phyloP scores from a whole-genome alignment of 2,888 invertebrate genomes.

The Conus canariensis region DNA sequence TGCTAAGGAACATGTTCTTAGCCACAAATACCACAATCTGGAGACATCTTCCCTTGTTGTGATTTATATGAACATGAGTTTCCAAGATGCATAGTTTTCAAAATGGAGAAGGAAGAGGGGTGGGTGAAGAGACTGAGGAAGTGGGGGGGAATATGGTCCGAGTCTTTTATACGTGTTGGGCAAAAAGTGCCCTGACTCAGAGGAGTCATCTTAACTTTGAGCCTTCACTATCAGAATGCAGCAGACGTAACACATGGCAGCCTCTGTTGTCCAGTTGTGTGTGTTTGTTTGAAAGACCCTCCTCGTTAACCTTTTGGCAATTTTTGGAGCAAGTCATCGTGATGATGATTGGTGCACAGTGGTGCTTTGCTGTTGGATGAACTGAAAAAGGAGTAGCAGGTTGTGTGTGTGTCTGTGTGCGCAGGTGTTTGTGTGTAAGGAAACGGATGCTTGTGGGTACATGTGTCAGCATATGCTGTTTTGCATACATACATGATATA shows the following conservation, averaged over 20 bases:
- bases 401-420: background rate
- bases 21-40: too few relatives aligned
- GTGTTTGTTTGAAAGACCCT: background rate
- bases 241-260: conserved; percentile 12
- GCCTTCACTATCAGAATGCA: conserved; percentile 2
- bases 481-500: background rate
- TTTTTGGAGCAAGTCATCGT: background rate
- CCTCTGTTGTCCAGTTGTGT: conserved; percentile 20
- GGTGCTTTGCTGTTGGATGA: background rate
- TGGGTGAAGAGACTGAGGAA: too few relatives aligned
- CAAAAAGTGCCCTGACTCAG: background rate
- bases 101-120: too few relatives aligned
- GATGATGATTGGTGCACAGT: background rate
- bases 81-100: too few relatives aligned
- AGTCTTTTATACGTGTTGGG: background rate
- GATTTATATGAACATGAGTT: too few relatives aligned
- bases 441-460: background rate
- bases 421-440: background rate
- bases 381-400: background rate
- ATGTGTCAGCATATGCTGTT: background rate
- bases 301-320: background rate
- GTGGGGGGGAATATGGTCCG: background rate
- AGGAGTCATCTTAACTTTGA: background rate
- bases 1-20: too few relatives aligned
- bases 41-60: too few relatives aligned